Percentiles rank a stretch among this genome's conserved stretches.
Evolutionary conservation across 2,113 vertebrate genomes (phyloP).

Genomic region (Gila orcuttii): DNA sequence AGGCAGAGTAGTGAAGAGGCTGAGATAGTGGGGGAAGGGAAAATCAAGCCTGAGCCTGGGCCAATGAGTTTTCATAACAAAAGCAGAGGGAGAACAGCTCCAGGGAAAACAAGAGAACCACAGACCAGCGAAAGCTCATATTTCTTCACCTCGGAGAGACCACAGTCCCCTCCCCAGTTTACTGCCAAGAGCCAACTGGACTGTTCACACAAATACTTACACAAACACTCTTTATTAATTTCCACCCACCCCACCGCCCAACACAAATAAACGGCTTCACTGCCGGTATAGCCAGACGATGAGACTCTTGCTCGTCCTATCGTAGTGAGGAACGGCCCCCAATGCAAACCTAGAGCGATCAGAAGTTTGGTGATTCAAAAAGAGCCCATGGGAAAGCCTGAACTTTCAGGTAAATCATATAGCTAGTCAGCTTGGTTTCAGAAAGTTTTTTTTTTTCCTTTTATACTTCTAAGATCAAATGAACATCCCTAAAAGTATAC

Average conservation of each 20-base stretch:
- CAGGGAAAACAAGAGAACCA: constrained; percentile 57
- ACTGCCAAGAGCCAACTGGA: constrained; percentile 45
- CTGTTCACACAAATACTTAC: constrained; percentile 38
- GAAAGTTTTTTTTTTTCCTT: background rate
- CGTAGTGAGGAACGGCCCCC: background rate
- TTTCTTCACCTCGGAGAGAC: constrained; percentile 46
- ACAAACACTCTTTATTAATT: constrained; percentile 47
- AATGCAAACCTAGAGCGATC: background rate
- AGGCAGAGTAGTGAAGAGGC: constrained; percentile 15
- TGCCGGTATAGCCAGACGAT: background rate
- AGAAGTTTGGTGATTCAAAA: background rate
- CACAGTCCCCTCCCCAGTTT: constrained; percentile 24
- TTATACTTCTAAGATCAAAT: background rate
- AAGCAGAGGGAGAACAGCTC: constrained; percentile 51
- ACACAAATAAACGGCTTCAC: constrained; percentile 23
- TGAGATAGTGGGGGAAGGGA: constrained; percentile 38
- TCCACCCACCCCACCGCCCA: constrained; percentile 21
- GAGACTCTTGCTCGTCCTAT: background rate
- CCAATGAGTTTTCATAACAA: constrained; percentile 57
- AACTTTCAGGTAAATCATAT: background rate
- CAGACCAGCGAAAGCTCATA: constrained; percentile 46
- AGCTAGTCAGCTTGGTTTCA: background rate
- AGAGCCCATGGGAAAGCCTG: background rate
- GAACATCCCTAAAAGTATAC: background rate
- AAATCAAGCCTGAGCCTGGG: constrained; percentile 27